phyloP scores from a whole-genome alignment of 2,888 invertebrate species.

The Leptinotarsa juncta region DNA sequence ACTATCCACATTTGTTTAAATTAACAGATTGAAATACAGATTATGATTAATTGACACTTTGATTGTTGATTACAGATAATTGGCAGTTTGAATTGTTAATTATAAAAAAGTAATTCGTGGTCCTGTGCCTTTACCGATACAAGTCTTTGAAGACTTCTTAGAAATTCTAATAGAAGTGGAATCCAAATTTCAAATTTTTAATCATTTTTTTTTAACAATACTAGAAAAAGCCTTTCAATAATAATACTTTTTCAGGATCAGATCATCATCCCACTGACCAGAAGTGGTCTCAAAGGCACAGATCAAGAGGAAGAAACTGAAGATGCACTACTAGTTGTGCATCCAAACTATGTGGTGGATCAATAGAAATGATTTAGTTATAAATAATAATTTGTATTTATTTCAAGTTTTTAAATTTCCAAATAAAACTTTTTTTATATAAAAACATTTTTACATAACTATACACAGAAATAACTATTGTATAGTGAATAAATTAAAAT shows the following conservation, averaged over 20 bases:
- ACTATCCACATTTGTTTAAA: too few relatives aligned
- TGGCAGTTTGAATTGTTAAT: too few relatives aligned
- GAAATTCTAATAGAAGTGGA: too few relatives aligned
- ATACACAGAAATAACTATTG: too few relatives aligned
- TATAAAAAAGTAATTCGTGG: too few relatives aligned
- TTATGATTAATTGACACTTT: neutral
- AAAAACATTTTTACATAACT: too few relatives aligned
- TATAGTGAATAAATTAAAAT: too few relatives aligned
- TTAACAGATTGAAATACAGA: too few relatives aligned
- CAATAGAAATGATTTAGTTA: slow-evolving; percentile 38
- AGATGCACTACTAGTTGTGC: slow-evolving; percentile 89
- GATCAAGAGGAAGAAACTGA: slow-evolving; percentile 75
- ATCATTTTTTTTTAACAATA: neutral
- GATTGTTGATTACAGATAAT: too few relatives aligned
- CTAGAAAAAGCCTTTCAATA: neutral
- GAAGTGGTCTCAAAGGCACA: slow-evolving; percentile 68
- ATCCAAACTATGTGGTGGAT: slow-evolving; percentile 94
- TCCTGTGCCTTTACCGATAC: too few relatives aligned
- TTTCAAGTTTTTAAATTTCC: neutral
- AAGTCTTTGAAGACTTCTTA: too few relatives aligned
- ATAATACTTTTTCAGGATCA: slow-evolving; percentile 74
- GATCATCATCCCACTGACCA: slow-evolving; percentile 81
- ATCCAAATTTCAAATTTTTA: too few relatives aligned
- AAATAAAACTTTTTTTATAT: neutral
- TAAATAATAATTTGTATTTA: slow-evolving; percentile 9